Evolutionary conservation across 2,797 vertebrate genomes (phyloP).

Genomic region (Rhincodon typus): DNA sequence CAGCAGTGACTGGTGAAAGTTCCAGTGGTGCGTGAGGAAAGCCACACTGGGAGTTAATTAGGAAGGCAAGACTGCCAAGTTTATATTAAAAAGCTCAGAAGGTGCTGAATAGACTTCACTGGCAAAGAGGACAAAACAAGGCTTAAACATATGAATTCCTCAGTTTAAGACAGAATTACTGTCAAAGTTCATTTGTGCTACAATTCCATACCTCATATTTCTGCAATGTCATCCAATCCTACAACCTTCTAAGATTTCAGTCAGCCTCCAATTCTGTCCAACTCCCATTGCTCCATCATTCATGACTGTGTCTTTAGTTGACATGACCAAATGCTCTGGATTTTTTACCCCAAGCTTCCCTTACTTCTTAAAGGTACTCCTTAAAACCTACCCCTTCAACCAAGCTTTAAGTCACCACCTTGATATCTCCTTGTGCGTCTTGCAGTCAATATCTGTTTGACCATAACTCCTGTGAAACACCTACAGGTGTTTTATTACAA

Average conservation of each 20-base stretch:
- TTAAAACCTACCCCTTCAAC: neutral
- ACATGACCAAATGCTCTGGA: neutral
- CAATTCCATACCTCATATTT: neutral
- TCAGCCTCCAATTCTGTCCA: neutral
- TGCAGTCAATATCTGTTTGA: neutral
- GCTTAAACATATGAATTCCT: neutral
- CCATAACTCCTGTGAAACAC: neutral
- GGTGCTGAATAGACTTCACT: neutral
- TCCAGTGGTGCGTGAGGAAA: neutral
- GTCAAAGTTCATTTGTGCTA: neutral
- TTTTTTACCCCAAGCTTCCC: neutral
- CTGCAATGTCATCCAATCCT: neutral
- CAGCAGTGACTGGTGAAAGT: neutral
- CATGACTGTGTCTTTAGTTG: neutral
- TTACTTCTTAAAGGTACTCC: neutral
- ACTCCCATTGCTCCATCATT: neutral
- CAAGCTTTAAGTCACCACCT: neutral
- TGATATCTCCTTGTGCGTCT: neutral
- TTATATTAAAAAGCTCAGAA: neutral
- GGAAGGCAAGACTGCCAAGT: neutral
- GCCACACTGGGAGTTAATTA: neutral
- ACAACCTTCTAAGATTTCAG: neutral
- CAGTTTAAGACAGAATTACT: neutral
- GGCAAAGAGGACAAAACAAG: neutral
- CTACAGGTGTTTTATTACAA: neutral